phyloP scores from a whole-genome alignment of 2,888 invertebrate species.

The Cheilosia soror region DNA sequence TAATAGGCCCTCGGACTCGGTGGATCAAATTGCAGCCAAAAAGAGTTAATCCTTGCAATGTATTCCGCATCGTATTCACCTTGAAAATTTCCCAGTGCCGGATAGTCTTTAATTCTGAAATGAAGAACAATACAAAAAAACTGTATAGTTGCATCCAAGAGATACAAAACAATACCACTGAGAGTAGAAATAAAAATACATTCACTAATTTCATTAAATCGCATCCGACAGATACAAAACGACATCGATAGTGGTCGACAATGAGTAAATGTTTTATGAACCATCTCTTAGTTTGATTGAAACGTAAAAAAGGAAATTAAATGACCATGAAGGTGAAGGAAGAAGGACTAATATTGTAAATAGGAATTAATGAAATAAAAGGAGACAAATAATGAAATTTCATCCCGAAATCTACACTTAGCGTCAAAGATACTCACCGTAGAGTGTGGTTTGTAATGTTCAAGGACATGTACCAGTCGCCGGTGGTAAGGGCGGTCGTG shows the following conservation, averaged over 20 bases:
- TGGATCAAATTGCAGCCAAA: constrained; percentile 90
- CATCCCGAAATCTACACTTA: not conserved
- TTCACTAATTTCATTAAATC: not conserved
- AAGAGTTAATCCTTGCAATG: constrained; percentile 86
- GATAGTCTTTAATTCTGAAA: constrained; percentile 62
- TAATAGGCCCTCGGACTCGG: constrained; percentile 86
- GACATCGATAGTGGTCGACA: not conserved
- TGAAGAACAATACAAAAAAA: not conserved
- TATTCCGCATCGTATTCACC: constrained; percentile 80
- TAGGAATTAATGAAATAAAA: not conserved
- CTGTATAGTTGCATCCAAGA: not conserved
- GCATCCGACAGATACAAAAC: not conserved
- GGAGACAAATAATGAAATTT: not conserved
- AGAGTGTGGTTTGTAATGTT: constrained; percentile 57
- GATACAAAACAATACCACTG: not conserved
- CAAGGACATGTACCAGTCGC: constrained; percentile 43
- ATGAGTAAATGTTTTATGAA: not conserved
- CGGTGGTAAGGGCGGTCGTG: constrained; percentile 11
- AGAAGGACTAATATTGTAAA: not conserved
- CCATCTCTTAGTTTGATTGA: constrained; percentile 27
- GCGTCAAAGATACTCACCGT: constrained; percentile 40
- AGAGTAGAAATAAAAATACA: not conserved
- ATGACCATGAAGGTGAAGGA: not conserved
- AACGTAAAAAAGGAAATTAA: constrained; percentile 15
- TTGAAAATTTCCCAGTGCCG: constrained; percentile 77